Percentiles rank a stretch among this genome's conserved stretches.
phyloP scores from a whole-genome alignment of 2,888 invertebrate species.

The Rotaria macrura region DNA sequence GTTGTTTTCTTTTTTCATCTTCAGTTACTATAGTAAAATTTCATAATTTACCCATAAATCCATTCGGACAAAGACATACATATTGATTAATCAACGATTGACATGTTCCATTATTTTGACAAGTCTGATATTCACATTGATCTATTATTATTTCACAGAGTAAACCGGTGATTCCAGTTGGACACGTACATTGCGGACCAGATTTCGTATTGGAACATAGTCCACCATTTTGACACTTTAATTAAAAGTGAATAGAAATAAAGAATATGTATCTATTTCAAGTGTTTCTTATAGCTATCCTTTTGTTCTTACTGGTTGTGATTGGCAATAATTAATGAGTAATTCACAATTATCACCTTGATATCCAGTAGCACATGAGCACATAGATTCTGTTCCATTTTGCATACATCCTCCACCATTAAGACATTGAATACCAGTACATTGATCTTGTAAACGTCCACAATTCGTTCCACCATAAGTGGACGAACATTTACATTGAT shows the following conservation, averaged over 20 bases:
- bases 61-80: constrained; percentile 23
- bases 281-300: too few species aligned
- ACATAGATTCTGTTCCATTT: background rate
- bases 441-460: constrained; percentile 15
- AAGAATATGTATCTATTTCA: background rate
- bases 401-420: background rate
- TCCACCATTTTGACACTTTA: constrained; percentile 28
- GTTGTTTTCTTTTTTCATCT: too few species aligned
- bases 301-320: constrained; percentile 26
- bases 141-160: constrained; percentile 24
- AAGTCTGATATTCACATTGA: constrained; percentile 20
- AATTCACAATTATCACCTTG: constrained; percentile 29
- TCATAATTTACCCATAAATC: constrained; percentile 8
- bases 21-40: too few species aligned
- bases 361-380: constrained; percentile 26
- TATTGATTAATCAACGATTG: background rate
- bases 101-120: constrained; percentile 31
- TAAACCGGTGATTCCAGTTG: constrained; percentile 21
- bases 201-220: background rate
- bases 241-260: background rate
- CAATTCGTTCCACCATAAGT: constrained; percentile 27
- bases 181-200: constrained; percentile 14
- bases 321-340: constrained; percentile 10
- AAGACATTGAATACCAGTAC: constrained; percentile 22
- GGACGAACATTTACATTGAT: constrained; percentile 19